phyloP scores from a whole-genome alignment of 1,140 invertebrate genomes.

The Saccostrea glomerata region DNA sequence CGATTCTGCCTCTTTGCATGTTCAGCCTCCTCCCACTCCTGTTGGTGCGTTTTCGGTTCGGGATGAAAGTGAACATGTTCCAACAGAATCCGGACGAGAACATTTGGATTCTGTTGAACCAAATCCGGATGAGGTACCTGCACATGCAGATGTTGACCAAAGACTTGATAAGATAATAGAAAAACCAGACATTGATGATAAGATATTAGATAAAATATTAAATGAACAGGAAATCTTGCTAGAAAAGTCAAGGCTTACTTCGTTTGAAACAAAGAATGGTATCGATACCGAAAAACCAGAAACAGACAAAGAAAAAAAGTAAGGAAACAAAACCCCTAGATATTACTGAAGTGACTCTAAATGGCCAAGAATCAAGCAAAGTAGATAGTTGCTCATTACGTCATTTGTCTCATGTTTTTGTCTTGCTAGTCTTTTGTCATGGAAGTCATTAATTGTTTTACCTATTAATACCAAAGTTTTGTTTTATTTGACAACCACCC shows the following conservation, averaged over 20 bases:
- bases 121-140: neutral
- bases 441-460: neutral
- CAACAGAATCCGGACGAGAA: neutral
- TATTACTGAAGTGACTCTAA: conserved; percentile 27
- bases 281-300: neutral
- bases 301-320: neutral
- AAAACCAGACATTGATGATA: conserved; percentile 10
- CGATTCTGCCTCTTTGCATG: conserved; percentile 44
- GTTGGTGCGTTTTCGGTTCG: conserved; percentile 48
- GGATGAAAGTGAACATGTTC: conserved; percentile 44
- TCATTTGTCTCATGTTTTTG: neutral
- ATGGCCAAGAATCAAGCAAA: neutral
- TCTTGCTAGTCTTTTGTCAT: neutral
- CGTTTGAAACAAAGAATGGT: neutral
- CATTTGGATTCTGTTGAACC: neutral
- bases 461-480: neutral
- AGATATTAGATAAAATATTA: neutral
- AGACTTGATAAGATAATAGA: neutral
- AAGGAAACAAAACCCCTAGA: neutral
- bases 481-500: neutral
- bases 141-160: neutral
- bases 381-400: neutral
- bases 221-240: neutral
- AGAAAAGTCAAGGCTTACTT: neutral
- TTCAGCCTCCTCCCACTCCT: conserved; percentile 56